Evolutionary conservation across 2,888 invertebrate genomes (phyloP), one percentile per base, ranked within the genome.

Genomic region (Sylvicola cinctus): DNA sequence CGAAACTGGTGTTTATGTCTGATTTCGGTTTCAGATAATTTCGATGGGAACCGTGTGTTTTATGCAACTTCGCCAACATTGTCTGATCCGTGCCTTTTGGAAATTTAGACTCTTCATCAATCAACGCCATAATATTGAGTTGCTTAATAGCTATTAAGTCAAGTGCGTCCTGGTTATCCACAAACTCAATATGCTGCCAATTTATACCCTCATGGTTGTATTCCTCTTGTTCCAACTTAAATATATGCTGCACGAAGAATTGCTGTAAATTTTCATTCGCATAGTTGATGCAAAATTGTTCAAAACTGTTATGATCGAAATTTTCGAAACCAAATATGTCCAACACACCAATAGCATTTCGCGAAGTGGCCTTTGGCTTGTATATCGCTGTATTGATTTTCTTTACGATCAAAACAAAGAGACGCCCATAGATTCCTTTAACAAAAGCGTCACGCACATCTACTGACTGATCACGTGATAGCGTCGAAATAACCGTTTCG

Each of bases 301-400:
- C 93, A 52, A 93, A 93, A 54, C 88, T 88, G 52, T 91, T 91
- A 7, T 66, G 66, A 4, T 73, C 71, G 49, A 95, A 93, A 52
- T 91, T 93, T 61, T 95, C 95, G 58, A 95, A 96, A 2, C 95
- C 95, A 51, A 93, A 95, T 44, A 95, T 93, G 53, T 95, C 95
- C 40, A 95, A 62, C 2, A 95, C 83, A 1, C 93, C 93, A 39
- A 95, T 90, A 0, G 80, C 67, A 42, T 72, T 68, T 2, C 60
- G 61, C 1, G 65, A 54, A 17, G 62, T 57, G 42, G 69, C 39
- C 20, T 42, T 42, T 1, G 20, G 25, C 53, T 71, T 74, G 45
- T 68, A 70, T 39, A 93, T 77, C 4, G 88, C 83, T 42, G 69
- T 65, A 51, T 95, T 95, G 41, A 93, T 87, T 55, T 84, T 81